Conservation (phyloP, 2,888 invertebrate genomes). For the Epinotia demarniana region DNA sequence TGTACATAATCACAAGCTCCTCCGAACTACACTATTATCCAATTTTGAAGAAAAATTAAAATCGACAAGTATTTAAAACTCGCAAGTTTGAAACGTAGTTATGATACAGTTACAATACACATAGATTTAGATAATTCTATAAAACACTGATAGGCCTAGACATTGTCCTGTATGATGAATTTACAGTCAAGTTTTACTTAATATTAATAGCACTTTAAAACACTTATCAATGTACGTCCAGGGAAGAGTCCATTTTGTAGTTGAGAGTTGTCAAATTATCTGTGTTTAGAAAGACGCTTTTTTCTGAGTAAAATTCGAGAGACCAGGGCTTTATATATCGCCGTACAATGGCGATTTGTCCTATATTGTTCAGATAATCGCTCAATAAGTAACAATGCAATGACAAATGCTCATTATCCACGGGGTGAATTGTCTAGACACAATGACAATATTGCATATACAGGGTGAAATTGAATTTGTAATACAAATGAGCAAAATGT, state of each 20-base stretch:
- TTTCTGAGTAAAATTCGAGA: background rate
- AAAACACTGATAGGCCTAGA: slow-evolving; percentile 7
- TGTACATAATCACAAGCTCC: no score
- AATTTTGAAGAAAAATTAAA: no score
- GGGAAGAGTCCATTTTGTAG: background rate
- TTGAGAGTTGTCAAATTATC: background rate
- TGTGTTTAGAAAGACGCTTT: background rate
- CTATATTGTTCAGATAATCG: no score
- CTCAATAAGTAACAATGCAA: no score
- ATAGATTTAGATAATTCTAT: background rate
- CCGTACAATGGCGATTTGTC: no score
- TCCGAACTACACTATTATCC: no score
- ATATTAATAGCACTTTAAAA: slow-evolving; percentile 36
- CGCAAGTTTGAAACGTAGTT: background rate
- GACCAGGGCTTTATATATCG: background rate
- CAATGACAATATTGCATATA: no score
- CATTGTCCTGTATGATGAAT: background rate
- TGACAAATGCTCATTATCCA: no score
- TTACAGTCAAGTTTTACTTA: slow-evolving; percentile 35
- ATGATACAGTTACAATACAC: background rate
- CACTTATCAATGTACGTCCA: slow-evolving; percentile 1
- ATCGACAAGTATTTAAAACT: no score
- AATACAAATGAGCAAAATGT: no score
- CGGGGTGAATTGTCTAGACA: no score
- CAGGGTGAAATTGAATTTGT: no score